phyloP scores from a whole-genome alignment of 1,140 invertebrate genomes.

The Neodiprion pinetum region DNA sequence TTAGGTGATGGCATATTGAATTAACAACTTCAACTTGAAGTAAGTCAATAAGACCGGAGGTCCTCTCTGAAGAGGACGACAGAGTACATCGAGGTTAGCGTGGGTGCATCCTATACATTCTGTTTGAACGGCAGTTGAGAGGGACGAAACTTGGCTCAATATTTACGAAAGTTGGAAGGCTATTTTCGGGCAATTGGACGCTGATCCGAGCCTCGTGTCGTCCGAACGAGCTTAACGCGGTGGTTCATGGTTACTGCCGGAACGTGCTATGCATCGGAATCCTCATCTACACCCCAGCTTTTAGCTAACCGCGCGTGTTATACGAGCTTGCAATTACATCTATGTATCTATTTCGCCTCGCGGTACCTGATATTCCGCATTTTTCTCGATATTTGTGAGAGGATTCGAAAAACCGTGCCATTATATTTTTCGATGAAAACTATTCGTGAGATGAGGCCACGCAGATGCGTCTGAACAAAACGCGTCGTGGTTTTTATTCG shows the following conservation, averaged over 20 bases:
- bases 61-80: too few species aligned
- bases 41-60: too few species aligned
- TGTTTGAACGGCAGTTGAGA: neutral
- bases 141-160: neutral
- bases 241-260: neutral
- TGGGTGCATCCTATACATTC: too few species aligned
- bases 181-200: neutral
- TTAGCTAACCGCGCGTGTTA: neutral
- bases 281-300: neutral
- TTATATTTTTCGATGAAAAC: too few species aligned
- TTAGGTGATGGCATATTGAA: too few species aligned
- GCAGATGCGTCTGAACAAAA: too few species aligned
- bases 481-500: too few species aligned
- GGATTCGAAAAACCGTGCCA: too few species aligned
- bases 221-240: neutral
- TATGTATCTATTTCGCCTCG: neutral
- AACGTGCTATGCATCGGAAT: neutral
- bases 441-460: too few species aligned
- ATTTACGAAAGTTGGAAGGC: neutral
- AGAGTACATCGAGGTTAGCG: too few species aligned
- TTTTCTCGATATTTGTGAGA: neutral
- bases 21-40: too few species aligned
- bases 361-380: neutral
- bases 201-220: neutral
- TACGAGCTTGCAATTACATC: neutral